Conservation (phyloP, 2,888 invertebrate species). For the Tetragonula carbonaria region DNA sequence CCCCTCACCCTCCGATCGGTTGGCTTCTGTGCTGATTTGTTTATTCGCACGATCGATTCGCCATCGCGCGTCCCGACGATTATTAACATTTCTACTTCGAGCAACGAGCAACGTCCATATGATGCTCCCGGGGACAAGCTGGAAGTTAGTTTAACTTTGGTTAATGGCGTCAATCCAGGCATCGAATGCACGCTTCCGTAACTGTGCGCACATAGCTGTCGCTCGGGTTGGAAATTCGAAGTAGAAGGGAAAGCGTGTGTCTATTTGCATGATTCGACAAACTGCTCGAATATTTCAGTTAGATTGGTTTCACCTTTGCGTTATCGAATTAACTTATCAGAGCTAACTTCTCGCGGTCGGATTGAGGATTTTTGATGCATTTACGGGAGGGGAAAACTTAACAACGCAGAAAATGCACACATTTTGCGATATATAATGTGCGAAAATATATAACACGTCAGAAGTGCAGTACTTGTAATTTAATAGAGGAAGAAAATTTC, state of each 20-base stretch:
- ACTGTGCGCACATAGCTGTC: background rate
- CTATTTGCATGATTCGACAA: too few relatives aligned
- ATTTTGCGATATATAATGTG: too few relatives aligned
- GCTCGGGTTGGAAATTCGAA: background rate
- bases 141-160: slow-evolving; percentile 8
- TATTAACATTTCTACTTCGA: slow-evolving; percentile 31
- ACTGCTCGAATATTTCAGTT: background rate
- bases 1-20: too few relatives aligned
- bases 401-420: too few relatives aligned
- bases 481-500: too few relatives aligned
- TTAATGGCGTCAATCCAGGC: background rate
- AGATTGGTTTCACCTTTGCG: background rate
- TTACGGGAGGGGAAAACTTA: too few relatives aligned
- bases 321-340: background rate
- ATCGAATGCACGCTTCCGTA: too few relatives aligned
- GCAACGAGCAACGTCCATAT: background rate
- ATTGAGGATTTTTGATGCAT: too few relatives aligned
- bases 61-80: background rate
- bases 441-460: too few relatives aligned
- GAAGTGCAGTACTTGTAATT: too few relatives aligned
- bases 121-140: background rate
- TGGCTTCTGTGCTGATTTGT: slow-evolving; percentile 30
- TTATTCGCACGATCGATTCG: slow-evolving; percentile 30
- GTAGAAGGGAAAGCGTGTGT: too few relatives aligned
- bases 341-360: background rate